Conservation (phyloP, 37 sponge, comb jelly and placozoan species). For the Cladorhizidae sp. region DNA sequence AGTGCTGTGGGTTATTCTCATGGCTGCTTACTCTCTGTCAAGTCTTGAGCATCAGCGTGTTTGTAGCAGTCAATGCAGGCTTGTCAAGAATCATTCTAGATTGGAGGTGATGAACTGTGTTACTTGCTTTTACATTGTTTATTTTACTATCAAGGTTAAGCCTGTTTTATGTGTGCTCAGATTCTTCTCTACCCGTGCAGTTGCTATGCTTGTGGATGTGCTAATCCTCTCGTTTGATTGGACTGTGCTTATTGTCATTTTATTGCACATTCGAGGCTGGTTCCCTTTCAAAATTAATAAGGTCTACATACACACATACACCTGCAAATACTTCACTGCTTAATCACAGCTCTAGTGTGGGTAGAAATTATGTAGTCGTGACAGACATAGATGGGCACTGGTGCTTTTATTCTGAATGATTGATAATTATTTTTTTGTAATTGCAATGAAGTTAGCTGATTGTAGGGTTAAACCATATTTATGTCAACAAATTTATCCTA, state of each 20-base stretch:
- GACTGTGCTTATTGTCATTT: not conserved
- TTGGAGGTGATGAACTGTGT: slow-evolving; percentile 10
- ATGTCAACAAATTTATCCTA: no score
- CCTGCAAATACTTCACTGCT: no score
- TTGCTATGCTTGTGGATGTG: slow-evolving; percentile 5
- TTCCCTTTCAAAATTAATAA: slow-evolving; percentile 16
- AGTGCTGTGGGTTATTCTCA: not conserved
- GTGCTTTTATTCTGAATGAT: no score
- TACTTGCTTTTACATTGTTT: not conserved
- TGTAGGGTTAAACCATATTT: no score
- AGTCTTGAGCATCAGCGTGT: not conserved
- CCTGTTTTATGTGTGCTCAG: not conserved
- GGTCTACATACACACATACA: no score
- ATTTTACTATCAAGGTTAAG: not conserved
- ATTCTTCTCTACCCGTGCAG: not conserved
- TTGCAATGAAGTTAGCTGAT: no score
- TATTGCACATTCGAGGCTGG: slow-evolving; percentile 10
- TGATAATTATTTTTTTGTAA: no score
- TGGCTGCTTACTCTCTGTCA: not conserved
- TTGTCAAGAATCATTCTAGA: not conserved
- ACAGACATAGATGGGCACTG: no score
- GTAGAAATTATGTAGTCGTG: no score
- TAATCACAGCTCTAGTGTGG: no score
- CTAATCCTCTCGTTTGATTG: slow-evolving; percentile 18
- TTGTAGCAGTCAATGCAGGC: slow-evolving; percentile 2